Evolutionary conservation across 2,888 invertebrate species (phyloP).

Genomic region (Pammene aurita): DNA sequence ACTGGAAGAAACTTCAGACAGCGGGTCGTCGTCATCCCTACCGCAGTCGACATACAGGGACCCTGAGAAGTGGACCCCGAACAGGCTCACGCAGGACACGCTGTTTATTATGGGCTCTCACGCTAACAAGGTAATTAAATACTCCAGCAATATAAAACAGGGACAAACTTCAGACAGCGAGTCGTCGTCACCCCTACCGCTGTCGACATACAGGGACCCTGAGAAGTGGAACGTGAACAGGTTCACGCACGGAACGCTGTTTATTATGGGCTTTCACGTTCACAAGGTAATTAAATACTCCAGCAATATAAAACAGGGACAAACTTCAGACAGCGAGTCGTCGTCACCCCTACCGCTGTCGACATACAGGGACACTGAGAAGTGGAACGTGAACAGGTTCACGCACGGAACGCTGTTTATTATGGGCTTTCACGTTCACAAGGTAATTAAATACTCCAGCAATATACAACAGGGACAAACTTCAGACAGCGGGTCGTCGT

Average conservation of each 20-base stretch:
- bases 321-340: no score
- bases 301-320: no score
- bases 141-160: conserved; percentile 37
- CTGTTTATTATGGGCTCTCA: conserved; percentile 91
- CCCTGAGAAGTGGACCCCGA: conserved; percentile 89
- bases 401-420: no score
- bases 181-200: conserved; percentile 42
- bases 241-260: no score
- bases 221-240: conserved; percentile 85
- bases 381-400: no score
- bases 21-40: conserved; percentile 62
- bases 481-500: conserved; percentile 65
- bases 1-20: no score
- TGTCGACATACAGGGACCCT: conserved; percentile 80
- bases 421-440: no score
- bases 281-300: no score
- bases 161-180: conserved; percentile 27
- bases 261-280: no score
- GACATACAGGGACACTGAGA: no score
- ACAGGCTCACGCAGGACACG: conserved; percentile 87
- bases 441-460: no score
- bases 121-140: conserved; percentile 82
- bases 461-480: conserved; percentile 71
- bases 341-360: no score
- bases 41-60: conserved; percentile 81